phyloP scores from a whole-genome alignment of 2,888 invertebrate genomes.

The Scaptomyza reducta region DNA sequence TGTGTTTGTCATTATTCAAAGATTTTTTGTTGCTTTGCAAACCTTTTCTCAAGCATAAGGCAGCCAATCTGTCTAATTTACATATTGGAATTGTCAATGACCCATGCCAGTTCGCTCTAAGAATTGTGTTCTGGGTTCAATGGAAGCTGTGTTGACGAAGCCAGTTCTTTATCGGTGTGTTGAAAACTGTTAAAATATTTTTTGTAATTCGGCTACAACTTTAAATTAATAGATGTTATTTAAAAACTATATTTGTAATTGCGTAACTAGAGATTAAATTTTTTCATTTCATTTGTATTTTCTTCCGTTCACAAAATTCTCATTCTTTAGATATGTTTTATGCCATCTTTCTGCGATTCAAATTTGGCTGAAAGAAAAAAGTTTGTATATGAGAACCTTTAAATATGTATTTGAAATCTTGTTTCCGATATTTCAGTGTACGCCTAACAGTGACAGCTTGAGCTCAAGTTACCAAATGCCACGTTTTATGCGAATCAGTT shows the following conservation, averaged over 20 bases:
- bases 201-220: too few relatives aligned
- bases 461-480: conserved; percentile 64
- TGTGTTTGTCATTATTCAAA: conserved; percentile 22
- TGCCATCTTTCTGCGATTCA: too few relatives aligned
- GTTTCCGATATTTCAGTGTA: conserved; percentile 3
- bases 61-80: conserved; percentile 50
- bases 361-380: too few relatives aligned
- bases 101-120: background rate
- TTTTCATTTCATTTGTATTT: too few relatives aligned
- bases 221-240: too few relatives aligned
- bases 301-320: too few relatives aligned
- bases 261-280: too few relatives aligned
- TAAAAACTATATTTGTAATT: too few relatives aligned
- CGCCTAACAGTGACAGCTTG: background rate
- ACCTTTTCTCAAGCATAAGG: conserved; percentile 29
- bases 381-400: too few relatives aligned
- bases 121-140: background rate
- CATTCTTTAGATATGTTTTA: too few relatives aligned
- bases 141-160: background rate
- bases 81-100: conserved; percentile 64
- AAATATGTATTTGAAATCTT: too few relatives aligned
- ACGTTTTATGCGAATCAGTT: conserved; percentile 45
- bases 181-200: conserved; percentile 61
- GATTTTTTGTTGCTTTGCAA: conserved; percentile 18
- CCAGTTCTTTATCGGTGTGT: conserved; percentile 37